Base-by-base conservation (phyloP, 2,888 invertebrate genomes). In the Drosophila melanosoma region DNA sequence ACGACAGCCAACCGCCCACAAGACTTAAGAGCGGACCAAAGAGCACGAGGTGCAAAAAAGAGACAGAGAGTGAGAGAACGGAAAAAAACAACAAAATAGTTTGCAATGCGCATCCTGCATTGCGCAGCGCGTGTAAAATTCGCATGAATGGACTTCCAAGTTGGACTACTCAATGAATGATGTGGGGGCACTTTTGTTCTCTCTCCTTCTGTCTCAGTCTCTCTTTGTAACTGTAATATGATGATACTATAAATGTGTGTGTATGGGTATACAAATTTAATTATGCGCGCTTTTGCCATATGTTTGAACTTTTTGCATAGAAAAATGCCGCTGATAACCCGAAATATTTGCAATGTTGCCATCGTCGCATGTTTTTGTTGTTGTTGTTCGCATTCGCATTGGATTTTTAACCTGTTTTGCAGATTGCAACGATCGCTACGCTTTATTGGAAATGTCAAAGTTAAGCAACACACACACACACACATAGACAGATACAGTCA, bases 211-310 rank as follows among this genome's bases (percentile, higher is more conserved):
- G 33, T 52, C 63, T 42, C 35, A 26, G 29, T 54, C 54, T 60
- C 38, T 75, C 59, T 51, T 35, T 76, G 52, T 56, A 70, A 76
- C 63, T 80, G 77, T 77, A 77, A 77, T 69, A 67, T 69, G 65
- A 78, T 71, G 76, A 73, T 69, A 77, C 60, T 65, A 49, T 54
- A 35, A 26, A 26, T 64, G 38, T 64, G 53, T 62, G 32, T 66
- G 2, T 23, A 75, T 45, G 15, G 4, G 23, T 45, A 3, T 23
- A 23, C 23, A 90, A 85, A 88, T 80, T 85, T 73, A 84, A 89
- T 84, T 89, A 84, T 84, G 83, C 90, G 84, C 84, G 88, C 77
- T 84, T 76, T 87, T 88, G 72, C 85, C 90, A 85, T 85, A 90
- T 85, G 85, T 76, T 90, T 86, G 81, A 74, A 74, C 67, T 69